phyloP scores from a whole-genome alignment of 2,797 vertebrate genomes.

The Scarus forsteni region DNA sequence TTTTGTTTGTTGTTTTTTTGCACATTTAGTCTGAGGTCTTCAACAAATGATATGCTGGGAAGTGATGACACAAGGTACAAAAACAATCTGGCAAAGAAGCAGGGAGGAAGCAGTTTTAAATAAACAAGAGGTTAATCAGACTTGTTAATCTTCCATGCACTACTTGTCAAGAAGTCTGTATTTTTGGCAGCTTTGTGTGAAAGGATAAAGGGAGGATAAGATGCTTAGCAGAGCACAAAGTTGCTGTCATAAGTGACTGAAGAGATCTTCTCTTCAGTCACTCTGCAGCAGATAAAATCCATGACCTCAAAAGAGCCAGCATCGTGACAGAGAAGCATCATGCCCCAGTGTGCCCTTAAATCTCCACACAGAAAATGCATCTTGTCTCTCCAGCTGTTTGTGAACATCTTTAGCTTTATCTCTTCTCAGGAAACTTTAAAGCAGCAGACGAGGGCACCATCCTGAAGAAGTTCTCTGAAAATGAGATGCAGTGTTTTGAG shows the following conservation, averaged over 20 bases:
- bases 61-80: too few species aligned
- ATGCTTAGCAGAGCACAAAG: background rate
- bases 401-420: conserved; percentile 26
- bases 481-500: conserved; percentile 93
- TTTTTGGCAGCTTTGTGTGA: conserved; percentile 1
- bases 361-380: background rate
- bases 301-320: background rate
- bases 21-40: too few species aligned
- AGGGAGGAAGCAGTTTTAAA: too few species aligned
- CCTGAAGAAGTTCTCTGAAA: conserved; percentile 95
- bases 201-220: background rate
- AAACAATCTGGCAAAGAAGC: too few species aligned
- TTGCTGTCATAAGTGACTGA: background rate
- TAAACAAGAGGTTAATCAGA: too few species aligned
- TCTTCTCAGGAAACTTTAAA: conserved; percentile 93
- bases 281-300: background rate
- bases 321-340: background rate
- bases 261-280: background rate
- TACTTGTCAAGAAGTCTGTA: too few species aligned
- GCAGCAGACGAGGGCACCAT: conserved; percentile 94
- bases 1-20: background rate
- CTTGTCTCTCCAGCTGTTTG: background rate
- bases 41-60: too few species aligned
- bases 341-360: background rate
- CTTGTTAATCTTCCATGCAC: too few species aligned